These are phyloP conservation scores for Gnatocerus cornutus DNA, from an alignment of 2,888 invertebrate genomes.

Conservation along the genomic window DNA sequence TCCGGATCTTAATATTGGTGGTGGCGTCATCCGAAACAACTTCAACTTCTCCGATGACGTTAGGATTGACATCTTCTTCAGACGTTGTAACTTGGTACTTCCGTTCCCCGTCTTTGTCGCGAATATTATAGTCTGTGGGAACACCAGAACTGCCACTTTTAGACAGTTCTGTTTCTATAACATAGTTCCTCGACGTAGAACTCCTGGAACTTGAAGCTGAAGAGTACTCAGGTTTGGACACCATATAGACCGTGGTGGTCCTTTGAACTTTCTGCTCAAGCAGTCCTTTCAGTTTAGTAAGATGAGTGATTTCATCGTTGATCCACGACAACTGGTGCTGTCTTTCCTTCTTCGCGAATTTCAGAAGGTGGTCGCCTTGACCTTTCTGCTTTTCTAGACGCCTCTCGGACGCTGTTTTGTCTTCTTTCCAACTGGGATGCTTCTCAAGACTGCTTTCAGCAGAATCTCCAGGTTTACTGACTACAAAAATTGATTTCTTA, in stretches of 20 bases:
- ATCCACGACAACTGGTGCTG: slow-evolving; percentile 75
- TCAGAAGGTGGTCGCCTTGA: slow-evolving; percentile 60
- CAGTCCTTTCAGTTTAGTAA: slow-evolving; percentile 72
- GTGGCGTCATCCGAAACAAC: slow-evolving; percentile 55
- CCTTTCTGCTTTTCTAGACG: slow-evolving; percentile 61
- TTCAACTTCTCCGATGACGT: slow-evolving; percentile 56
- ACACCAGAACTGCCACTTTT: slow-evolving; percentile 24
- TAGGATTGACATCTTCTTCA: slow-evolving; percentile 18
- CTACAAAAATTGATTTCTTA: slow-evolving; percentile 24
- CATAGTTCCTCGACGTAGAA: slow-evolving; percentile 53
- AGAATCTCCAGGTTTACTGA: neutral
- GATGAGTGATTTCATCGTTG: slow-evolving; percentile 74
- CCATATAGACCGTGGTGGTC: slow-evolving; percentile 63
- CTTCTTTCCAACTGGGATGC: slow-evolving; percentile 69
- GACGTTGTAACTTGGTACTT: slow-evolving; percentile 46
- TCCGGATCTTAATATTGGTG: slow-evolving; percentile 58
- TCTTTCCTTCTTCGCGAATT: slow-evolving; percentile 72
- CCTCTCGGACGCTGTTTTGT: slow-evolving; percentile 72
- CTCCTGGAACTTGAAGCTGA: neutral
- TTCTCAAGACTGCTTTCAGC: slow-evolving; percentile 38
- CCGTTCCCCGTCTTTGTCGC: slow-evolving; percentile 41
- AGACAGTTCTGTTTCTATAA: slow-evolving; percentile 56
- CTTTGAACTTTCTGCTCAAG: slow-evolving; percentile 62
- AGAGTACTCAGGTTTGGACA: neutral
- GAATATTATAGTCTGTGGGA: slow-evolving; percentile 49